Evolutionary conservation across 2,797 vertebrate species (phyloP).

Genomic region (Melanotaenia pygmaea): DNA sequence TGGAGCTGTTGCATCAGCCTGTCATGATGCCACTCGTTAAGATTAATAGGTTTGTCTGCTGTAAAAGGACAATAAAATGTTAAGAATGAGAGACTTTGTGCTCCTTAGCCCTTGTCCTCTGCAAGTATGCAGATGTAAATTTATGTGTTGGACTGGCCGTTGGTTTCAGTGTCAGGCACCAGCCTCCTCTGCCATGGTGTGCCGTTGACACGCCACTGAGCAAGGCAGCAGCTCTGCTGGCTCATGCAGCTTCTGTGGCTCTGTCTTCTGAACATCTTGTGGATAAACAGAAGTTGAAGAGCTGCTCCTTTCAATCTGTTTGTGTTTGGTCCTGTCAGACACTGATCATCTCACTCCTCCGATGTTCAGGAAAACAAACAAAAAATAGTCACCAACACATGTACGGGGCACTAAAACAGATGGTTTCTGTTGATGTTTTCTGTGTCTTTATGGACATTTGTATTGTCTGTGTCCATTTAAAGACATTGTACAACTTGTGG

Average conservation of each 20-base stretch:
- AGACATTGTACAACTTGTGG: too few relatives aligned
- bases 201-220: constrained; percentile 13
- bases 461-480: too few relatives aligned
- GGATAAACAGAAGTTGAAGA: not conserved
- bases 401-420: too few relatives aligned
- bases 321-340: too few relatives aligned
- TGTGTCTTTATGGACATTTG: too few relatives aligned
- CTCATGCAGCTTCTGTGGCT: too few relatives aligned
- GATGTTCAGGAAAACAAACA: too few relatives aligned
- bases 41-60: constrained; percentile 15
- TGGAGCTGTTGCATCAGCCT: constrained; percentile 14
- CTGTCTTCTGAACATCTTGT: not conserved
- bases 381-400: too few relatives aligned
- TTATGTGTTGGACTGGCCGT: constrained; percentile 24
- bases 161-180: constrained; percentile 42
- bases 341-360: too few relatives aligned
- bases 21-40: constrained; percentile 20
- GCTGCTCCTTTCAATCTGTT: not conserved
- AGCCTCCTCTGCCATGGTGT: not conserved
- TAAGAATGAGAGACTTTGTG: constrained; percentile 40
- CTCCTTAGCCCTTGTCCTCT: not conserved
- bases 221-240: constrained; percentile 10
- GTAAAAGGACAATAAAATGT: constrained; percentile 22
- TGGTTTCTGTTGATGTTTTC: too few relatives aligned
- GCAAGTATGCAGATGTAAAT: constrained; percentile 35